Evolutionary conservation across 2,888 invertebrate species (phyloP).

Genomic region (Macaria liturata): DNA sequence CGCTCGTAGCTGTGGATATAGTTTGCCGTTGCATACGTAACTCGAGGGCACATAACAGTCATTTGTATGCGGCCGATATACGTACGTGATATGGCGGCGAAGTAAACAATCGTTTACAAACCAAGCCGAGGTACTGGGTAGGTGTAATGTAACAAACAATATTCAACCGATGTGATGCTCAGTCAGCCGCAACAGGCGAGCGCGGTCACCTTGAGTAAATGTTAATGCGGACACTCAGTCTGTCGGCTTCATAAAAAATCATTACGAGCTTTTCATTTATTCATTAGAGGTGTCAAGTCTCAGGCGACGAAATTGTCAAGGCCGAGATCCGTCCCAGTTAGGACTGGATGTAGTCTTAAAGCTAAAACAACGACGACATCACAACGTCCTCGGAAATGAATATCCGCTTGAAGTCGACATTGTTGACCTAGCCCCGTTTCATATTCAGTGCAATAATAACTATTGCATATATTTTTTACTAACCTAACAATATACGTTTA

Average conservation of each 20-base stretch:
- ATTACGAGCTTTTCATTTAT: conserved; percentile 63
- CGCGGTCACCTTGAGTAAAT: conserved; percentile 80
- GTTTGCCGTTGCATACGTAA: conserved; percentile 3
- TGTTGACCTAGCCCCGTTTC: conserved; percentile 15
- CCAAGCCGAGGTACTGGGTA: conserved; percentile 54
- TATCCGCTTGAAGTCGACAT: conserved; percentile 13
- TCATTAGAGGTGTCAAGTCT: conserved; percentile 46
- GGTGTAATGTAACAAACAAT: conserved; percentile 51
- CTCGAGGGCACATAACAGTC: conserved; percentile 23
- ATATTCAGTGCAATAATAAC: background rate
- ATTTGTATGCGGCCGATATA: conserved; percentile 30
- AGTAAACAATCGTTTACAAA: conserved; percentile 42
- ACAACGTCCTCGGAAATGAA: conserved; percentile 11
- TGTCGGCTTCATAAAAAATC: conserved; percentile 62
- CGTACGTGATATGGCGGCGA: conserved; percentile 33
- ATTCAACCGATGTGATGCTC: conserved; percentile 73
- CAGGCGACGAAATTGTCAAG: conserved; percentile 54
- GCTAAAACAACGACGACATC: conserved; percentile 5
- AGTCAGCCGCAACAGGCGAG: conserved; percentile 74
- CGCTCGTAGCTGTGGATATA: no score
- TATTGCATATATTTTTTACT: no score
- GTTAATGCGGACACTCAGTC: conserved; percentile 73
- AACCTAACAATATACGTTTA: no score
- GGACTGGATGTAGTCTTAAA: conserved; percentile 9
- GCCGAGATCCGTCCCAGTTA: conserved; percentile 30